Percentiles rank a stretch among this genome's conserved stretches.
Evolutionary conservation across 2,797 vertebrate species (phyloP).

Genomic region (Sebastes kiyomatsui): DNA sequence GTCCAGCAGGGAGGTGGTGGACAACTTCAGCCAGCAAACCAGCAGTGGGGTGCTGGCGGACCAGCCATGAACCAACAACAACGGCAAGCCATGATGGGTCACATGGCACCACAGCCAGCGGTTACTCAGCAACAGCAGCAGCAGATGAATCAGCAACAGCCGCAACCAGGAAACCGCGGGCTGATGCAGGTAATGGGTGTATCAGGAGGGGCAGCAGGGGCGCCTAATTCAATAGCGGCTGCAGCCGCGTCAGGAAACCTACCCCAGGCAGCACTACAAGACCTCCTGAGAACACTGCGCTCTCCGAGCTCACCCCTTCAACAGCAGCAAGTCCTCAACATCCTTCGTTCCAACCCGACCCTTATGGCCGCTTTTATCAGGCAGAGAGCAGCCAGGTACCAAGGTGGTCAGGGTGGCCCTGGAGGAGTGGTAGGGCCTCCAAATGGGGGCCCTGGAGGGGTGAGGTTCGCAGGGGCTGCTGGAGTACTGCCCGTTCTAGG

Average conservation of each 20-base stretch:
- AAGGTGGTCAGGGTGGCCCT: constrained; percentile 70
- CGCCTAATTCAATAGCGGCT: constrained; percentile 69
- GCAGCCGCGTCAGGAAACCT: constrained; percentile 72
- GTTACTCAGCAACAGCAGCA: constrained; percentile 69
- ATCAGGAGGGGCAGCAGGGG: constrained; percentile 62
- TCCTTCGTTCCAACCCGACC: constrained; percentile 94
- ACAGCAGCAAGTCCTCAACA: constrained; percentile 97
- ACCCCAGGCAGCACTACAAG: constrained; percentile 93
- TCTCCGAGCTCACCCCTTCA: constrained; percentile 94
- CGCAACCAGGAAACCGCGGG: constrained; percentile 80
- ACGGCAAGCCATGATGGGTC: constrained; percentile 75
- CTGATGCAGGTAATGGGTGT: constrained; percentile 78
- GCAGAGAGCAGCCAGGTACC: constrained; percentile 92
- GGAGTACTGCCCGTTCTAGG: constrained; percentile 65
- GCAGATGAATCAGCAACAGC: constrained; percentile 74
- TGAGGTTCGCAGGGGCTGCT: constrained; percentile 81
- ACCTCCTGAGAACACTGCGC: constrained; percentile 92
- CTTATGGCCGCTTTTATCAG: constrained; percentile 97
- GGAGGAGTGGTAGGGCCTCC: constrained; percentile 64
- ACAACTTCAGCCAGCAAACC: constrained; percentile 84
- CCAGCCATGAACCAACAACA: constrained; percentile 78
- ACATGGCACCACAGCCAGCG: constrained; percentile 71
- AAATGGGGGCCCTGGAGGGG: constrained; percentile 69
- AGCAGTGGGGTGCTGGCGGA: constrained; percentile 78
- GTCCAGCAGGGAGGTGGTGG: constrained; percentile 72